phyloP scores from a whole-genome alignment of 1,140 invertebrate genomes.

The Aphaenogaster rudis region DNA sequence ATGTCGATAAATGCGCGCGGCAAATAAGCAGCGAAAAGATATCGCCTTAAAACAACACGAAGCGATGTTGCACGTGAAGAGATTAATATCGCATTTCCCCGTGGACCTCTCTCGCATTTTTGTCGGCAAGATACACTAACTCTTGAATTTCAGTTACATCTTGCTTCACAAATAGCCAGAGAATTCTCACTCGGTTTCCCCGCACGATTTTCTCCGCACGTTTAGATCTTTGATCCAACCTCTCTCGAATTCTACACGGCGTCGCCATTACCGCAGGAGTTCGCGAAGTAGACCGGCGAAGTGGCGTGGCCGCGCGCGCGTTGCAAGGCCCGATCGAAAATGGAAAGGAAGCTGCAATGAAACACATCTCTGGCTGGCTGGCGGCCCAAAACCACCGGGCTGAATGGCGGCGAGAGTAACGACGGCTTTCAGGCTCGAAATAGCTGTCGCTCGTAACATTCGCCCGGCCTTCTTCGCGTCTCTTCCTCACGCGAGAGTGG shows the following conservation, averaged over 20 bases:
- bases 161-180: slow-evolving; percentile 55
- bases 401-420: slow-evolving; percentile 60
- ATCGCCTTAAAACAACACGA: not conserved
- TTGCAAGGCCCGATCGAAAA: slow-evolving; percentile 44
- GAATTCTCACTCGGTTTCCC: slow-evolving; percentile 44
- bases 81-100: slow-evolving; percentile 55
- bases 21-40: not conserved
- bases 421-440: slow-evolving; percentile 56
- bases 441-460: slow-evolving; percentile 58
- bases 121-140: slow-evolving; percentile 29
- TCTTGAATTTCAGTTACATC: slow-evolving; percentile 64
- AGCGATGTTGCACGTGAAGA: not conserved
- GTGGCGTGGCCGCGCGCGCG: slow-evolving; percentile 5
- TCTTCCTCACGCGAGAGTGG: not conserved
- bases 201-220: slow-evolving; percentile 48
- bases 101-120: slow-evolving; percentile 11
- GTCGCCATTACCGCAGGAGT: slow-evolving; percentile 36
- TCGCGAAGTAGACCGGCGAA: slow-evolving; percentile 46
- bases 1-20: not conserved
- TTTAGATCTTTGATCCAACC: slow-evolving; percentile 61
- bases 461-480: not conserved
- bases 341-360: slow-evolving; percentile 42
- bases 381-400: slow-evolving; percentile 1
- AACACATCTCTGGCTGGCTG: slow-evolving; percentile 30
- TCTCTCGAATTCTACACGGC: slow-evolving; percentile 49